Percentiles rank a stretch among this genome's conserved stretches.
Conservation (phyloP, 2,797 vertebrate species). For the Notolepis coatsorum region DNA sequence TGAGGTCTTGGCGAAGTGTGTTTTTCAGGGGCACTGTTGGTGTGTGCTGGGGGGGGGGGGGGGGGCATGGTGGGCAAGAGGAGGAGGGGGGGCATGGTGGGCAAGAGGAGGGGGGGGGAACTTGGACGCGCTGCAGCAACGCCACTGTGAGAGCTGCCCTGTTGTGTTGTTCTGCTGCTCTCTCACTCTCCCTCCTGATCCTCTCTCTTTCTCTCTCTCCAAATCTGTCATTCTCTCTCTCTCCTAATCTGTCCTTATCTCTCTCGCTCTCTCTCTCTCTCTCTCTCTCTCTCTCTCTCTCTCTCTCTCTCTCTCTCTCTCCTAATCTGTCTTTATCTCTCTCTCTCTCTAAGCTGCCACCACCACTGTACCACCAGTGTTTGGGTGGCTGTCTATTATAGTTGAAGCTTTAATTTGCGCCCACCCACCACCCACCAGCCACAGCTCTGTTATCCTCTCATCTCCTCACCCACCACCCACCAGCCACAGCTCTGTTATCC, state of each 20-base stretch:
- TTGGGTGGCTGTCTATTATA: constrained; percentile 36
- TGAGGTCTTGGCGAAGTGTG: constrained; percentile 93
- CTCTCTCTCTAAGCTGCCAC: constrained; percentile 15
- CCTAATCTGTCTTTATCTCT: constrained; percentile 75
- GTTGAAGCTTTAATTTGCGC: constrained; percentile 24
- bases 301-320: constrained; percentile 73
- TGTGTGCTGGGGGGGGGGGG: not conserved
- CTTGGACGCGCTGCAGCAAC: constrained; percentile 40
- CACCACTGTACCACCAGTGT: constrained; percentile 11
- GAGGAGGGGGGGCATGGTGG: constrained; percentile 8
- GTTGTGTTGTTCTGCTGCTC: constrained; percentile 56
- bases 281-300: not conserved
- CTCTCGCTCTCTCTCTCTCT: constrained; percentile 9
- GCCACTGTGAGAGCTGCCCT: constrained; percentile 82
- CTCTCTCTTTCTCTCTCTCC: not conserved
- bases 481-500: too few relatives aligned
- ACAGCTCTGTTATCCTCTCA: too few relatives aligned
- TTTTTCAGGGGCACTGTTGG: constrained; percentile 8
- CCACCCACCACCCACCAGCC: too few relatives aligned
- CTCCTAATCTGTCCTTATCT: constrained; percentile 75
- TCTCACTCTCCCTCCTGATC: not conserved
- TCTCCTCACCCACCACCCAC: too few relatives aligned
- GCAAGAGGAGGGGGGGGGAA: constrained; percentile 2
- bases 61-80: constrained; percentile 15
- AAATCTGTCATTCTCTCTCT: constrained; percentile 72